phyloP scores from a whole-genome alignment of 53 echinoderm and acorn worm genomes.

The Echinometra lucunter region DNA sequence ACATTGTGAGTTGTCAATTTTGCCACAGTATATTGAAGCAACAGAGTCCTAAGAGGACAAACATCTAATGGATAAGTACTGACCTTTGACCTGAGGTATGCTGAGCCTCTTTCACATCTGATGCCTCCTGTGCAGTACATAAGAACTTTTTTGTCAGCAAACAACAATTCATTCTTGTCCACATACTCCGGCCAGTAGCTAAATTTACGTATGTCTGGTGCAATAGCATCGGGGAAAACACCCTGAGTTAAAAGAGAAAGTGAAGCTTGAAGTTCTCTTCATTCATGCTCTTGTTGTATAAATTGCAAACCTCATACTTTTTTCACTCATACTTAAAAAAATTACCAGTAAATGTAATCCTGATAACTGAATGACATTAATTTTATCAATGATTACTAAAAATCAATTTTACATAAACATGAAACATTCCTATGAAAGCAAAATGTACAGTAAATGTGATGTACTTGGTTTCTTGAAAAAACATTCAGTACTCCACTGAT shows the following conservation, averaged over 20 bases:
- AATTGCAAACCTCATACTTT: too few relatives aligned
- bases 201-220: constrained; percentile 89
- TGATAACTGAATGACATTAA: too few relatives aligned
- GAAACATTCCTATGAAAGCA: too few relatives aligned
- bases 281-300: neutral
- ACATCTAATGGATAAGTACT: neutral
- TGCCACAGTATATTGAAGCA: neutral
- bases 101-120: constrained; percentile 84
- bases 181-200: constrained; percentile 96
- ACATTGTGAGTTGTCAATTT: neutral
- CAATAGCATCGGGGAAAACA: constrained; percentile 76
- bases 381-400: too few relatives aligned
- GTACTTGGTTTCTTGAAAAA: too few relatives aligned
- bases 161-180: constrained; percentile 82
- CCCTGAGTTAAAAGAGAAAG: constrained; percentile 61
- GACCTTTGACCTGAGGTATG: constrained; percentile 74
- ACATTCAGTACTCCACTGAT: too few relatives aligned
- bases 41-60: neutral
- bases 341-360: too few relatives aligned
- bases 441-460: too few relatives aligned
- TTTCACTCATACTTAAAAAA: too few relatives aligned
- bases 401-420: too few relatives aligned
- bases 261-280: neutral
- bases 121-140: constrained; percentile 98
- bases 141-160: constrained; percentile 82